Percentiles rank a stretch among this genome's conserved stretches.
phyloP scores from a whole-genome alignment of 2,113 vertebrate species.

The Melanerpes aurifrons region DNA sequence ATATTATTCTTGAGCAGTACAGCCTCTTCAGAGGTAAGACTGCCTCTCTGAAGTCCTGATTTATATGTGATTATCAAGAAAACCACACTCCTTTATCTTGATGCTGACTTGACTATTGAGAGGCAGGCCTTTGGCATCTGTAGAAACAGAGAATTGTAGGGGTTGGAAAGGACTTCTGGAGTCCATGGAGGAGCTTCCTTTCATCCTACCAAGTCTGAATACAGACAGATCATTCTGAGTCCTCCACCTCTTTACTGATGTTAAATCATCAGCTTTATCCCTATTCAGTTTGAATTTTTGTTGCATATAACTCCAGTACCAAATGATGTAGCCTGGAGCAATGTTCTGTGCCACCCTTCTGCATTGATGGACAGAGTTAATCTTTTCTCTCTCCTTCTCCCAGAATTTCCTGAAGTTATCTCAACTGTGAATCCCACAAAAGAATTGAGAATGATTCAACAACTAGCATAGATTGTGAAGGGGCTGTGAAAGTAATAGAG shows the following conservation, averaged over 20 bases:
- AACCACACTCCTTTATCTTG: background rate
- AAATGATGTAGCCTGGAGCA: background rate
- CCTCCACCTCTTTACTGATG: background rate
- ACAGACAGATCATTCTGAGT: background rate
- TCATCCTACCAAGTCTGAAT: background rate
- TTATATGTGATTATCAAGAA: background rate
- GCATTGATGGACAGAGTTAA: background rate
- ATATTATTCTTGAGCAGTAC: background rate
- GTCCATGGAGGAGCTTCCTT: background rate
- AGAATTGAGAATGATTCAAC: background rate
- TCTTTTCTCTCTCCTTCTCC: background rate
- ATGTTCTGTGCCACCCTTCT: background rate
- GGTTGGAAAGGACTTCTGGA: no score
- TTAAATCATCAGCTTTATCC: background rate
- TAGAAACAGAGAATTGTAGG: no score
- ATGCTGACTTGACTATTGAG: background rate
- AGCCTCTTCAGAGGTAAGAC: background rate
- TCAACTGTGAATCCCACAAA: background rate
- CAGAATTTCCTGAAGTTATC: background rate
- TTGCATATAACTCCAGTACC: background rate
- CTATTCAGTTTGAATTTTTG: background rate
- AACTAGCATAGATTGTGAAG: background rate
- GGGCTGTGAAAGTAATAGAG: background rate
- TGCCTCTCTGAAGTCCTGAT: background rate
- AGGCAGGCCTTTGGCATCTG: background rate